Percentiles rank a stretch among this genome's conserved stretches.
phyloP scores from a whole-genome alignment of 2,888 invertebrate species.

The Drosophila maculinotata region DNA sequence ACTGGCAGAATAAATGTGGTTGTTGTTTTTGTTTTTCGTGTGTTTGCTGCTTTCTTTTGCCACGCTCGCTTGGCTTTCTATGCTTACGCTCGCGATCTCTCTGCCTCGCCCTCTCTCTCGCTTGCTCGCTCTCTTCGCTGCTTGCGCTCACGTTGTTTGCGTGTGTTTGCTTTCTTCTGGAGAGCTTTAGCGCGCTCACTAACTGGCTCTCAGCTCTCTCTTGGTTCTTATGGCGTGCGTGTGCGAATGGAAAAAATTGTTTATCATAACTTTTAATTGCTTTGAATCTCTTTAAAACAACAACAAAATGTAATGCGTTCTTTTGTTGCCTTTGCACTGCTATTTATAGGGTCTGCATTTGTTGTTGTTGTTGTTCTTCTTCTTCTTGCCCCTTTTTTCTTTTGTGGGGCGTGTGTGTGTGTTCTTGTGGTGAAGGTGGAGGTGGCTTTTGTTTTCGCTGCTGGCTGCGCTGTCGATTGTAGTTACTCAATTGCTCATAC shows the following conservation, averaged over 20 bases:
- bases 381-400: constrained; percentile 13
- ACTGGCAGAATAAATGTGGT: constrained; percentile 40
- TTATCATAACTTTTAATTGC: constrained; percentile 77
- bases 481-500: constrained; percentile 80
- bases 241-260: constrained; percentile 51
- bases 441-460: constrained; percentile 34
- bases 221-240: constrained; percentile 27
- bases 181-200: constrained; percentile 1
- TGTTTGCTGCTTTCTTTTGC: constrained; percentile 59
- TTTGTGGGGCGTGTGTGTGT: constrained; percentile 20
- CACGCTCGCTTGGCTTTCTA: constrained; percentile 65
- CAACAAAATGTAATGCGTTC: constrained; percentile 36
- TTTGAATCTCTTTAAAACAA: constrained; percentile 66
- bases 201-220: background rate
- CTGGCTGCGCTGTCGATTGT: constrained; percentile 53
- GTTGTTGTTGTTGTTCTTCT: constrained; percentile 45
- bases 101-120: constrained; percentile 14
- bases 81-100: constrained; percentile 36
- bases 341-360: constrained; percentile 61
- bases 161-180: constrained; percentile 19
- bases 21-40: background rate
- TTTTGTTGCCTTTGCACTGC: constrained; percentile 50
- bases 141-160: constrained; percentile 36
- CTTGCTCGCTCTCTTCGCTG: constrained; percentile 3
- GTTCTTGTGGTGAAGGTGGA: constrained; percentile 14